phyloP scores from a whole-genome alignment of 2,797 vertebrate genomes.

The Zenarchopterus dispar region DNA sequence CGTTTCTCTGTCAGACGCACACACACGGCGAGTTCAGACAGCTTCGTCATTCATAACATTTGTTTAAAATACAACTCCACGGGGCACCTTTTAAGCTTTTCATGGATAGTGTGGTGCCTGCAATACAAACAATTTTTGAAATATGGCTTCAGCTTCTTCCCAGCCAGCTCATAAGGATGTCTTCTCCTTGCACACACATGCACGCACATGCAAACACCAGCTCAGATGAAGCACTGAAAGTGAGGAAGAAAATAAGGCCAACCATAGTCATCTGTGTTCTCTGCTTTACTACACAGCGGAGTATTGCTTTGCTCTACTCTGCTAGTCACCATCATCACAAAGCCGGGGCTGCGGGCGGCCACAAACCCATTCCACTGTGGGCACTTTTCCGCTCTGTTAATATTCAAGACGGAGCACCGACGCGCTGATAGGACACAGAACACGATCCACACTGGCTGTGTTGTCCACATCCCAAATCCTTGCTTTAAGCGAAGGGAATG shows the following conservation, averaged over 20 bases:
- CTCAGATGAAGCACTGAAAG: constrained; percentile 8
- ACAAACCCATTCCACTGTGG: constrained; percentile 50
- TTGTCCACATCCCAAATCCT: constrained; percentile 14
- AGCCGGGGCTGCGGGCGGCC: constrained; percentile 26
- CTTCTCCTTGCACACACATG: background rate
- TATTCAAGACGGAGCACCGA: constrained; percentile 50
- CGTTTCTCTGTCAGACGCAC: too few species aligned
- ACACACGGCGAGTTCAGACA: too few species aligned
- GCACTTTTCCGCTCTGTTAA: constrained; percentile 58
- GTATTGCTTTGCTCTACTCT: constrained; percentile 26
- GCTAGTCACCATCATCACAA: constrained; percentile 50
- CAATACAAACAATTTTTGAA: too few species aligned
- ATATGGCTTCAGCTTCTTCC: too few species aligned
- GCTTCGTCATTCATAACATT: too few species aligned
- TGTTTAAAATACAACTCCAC: too few species aligned
- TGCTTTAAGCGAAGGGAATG: constrained; percentile 23
- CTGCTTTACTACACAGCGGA: constrained; percentile 16
- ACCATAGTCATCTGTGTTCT: constrained; percentile 21
- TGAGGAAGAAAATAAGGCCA: constrained; percentile 21
- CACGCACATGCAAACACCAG: background rate
- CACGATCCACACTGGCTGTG: constrained; percentile 11
- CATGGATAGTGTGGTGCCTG: too few species aligned
- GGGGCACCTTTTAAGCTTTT: too few species aligned
- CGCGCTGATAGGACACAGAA: constrained; percentile 35
- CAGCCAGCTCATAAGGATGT: too few species aligned